These are phyloP conservation scores for Echiichthys vipera DNA, from an alignment of 2,797 vertebrate species.

Conservation along the genomic window DNA sequence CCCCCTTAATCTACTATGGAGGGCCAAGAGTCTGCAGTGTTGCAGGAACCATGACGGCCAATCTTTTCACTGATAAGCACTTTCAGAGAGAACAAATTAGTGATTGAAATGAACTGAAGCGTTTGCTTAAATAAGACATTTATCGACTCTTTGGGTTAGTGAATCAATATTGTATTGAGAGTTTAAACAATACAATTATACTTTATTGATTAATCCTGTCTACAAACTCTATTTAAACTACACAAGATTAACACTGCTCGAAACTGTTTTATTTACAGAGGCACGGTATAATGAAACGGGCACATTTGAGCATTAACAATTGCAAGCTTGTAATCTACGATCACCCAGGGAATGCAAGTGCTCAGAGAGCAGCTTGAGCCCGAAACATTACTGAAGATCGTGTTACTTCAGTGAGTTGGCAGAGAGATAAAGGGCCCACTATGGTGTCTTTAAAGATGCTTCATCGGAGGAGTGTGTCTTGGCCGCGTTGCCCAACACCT, in stretches of 20 bases:
- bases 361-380: not conserved
- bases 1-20: not conserved
- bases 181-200: slow-evolving; percentile 22
- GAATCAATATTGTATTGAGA: slow-evolving; percentile 22
- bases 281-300: not conserved
- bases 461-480: slow-evolving; percentile 28
- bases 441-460: slow-evolving; percentile 26
- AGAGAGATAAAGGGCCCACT: slow-evolving; percentile 29
- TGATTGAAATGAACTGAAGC: not conserved
- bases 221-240: slow-evolving; percentile 13
- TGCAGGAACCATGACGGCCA: not conserved
- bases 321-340: not conserved
- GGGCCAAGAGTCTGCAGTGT: not conserved
- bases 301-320: not conserved
- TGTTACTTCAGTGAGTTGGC: slow-evolving; percentile 7
- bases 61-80: not conserved
- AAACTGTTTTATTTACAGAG: not conserved
- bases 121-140: slow-evolving; percentile 21
- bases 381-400: slow-evolving; percentile 11
- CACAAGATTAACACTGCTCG: not conserved
- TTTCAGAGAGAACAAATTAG: not conserved
- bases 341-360: not conserved
- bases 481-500: slow-evolving; percentile 26
- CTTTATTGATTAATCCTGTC: slow-evolving; percentile 19
- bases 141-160: not conserved